Evolutionary conservation across 2,113 vertebrate species (phyloP), one percentile per base, ranked within the genome.

Genomic region (Chlorocebus sabaeus): DNA sequence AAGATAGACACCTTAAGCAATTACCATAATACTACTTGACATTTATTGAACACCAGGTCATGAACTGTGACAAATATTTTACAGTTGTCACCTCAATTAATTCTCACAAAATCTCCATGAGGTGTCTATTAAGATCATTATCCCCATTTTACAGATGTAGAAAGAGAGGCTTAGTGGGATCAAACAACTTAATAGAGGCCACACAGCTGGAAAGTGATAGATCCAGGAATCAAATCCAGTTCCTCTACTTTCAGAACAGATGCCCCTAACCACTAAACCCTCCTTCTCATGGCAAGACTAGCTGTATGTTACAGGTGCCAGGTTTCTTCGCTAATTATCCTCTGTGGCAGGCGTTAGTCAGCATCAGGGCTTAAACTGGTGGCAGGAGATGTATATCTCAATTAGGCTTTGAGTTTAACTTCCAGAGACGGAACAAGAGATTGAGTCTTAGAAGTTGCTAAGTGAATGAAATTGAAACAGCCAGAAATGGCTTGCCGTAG

Each of bases 401-500:
- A 94, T 98, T 97, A 93, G 88, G 35, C 45, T 50, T 96, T 67
- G 55, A 96, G 84, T 90, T 97, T 97, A 89, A 97, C 88, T 96
- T 98, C 73, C 55, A 59, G 84, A 97, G 82, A 92, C 79, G 67
- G 89, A 90, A 83, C 43, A 92, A 38, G 87, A 92, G 85, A 92
- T 82, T 40, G 72, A 94, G 59, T 89, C 97, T 97, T 72, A 96
- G 95, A 98, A 97, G 93, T 83, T 94, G 72, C 94, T 93, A 97
- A 96, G 84, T 89, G 92, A 97, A 82, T 95, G 80, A 95, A 98
- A 98, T 85, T 88, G 96, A 96, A 98, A 90, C 90, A 96, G 97
- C 64, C 94, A 97, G 93, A 91, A 97, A 97, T 97, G 93, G 80
- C 89, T 96, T 85, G 97, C 97, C 94, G 85, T 79, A 83, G 94